Conservation (phyloP, 2,113 vertebrate genomes). For the Pygoscelis adeliae region DNA sequence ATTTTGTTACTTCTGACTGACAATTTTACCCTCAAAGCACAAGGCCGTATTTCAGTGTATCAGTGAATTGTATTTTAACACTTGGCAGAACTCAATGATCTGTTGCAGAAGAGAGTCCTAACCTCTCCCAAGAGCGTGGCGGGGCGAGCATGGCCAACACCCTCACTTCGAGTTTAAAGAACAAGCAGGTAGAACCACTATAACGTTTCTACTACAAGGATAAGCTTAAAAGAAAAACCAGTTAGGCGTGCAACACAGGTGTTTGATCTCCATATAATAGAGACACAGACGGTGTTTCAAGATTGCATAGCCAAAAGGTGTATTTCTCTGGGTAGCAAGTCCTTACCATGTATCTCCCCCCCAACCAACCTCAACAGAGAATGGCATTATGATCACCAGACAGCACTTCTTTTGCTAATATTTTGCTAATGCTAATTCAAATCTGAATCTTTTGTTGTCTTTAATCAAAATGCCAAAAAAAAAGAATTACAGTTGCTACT, state of each 20-base stretch:
- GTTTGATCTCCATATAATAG: neutral
- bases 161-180: neutral
- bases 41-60: neutral
- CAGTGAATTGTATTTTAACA: neutral
- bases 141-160: fast-evolving
- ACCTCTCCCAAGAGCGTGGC: neutral
- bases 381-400: neutral
- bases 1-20: neutral
- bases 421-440: neutral
- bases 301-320: neutral
- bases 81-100: neutral
- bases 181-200: neutral
- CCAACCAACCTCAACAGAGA: neutral
- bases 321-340: neutral
- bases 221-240: neutral
- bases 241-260: neutral
- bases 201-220: neutral
- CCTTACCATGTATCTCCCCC: fast-evolving
- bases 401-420: neutral
- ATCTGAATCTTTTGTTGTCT: neutral
- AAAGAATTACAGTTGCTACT: neutral
- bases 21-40: neutral
- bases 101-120: neutral
- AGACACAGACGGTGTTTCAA: neutral
- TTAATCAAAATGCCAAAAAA: neutral